These are phyloP conservation scores for Calcarius lapponicus DNA, from an alignment of 2,797 vertebrate genomes.

Conservation along the genomic window DNA sequence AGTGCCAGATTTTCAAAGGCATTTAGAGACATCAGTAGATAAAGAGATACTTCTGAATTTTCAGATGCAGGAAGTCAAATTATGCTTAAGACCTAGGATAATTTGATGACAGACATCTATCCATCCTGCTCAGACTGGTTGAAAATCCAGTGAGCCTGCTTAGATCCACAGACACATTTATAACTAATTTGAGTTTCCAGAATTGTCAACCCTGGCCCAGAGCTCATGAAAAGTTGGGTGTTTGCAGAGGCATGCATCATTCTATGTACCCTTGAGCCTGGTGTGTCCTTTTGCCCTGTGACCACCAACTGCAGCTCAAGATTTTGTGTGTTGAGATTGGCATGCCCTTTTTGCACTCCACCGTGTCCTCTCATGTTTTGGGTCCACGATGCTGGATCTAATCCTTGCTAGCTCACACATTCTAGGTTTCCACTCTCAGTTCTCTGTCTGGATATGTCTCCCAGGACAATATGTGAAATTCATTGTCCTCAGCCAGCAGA, in stretches of 20 bases:
- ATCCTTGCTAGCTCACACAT: background rate
- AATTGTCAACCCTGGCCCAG: fast-evolving
- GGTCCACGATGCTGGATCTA: background rate
- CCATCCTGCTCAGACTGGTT: background rate
- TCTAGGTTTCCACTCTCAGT: background rate
- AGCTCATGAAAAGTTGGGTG: background rate
- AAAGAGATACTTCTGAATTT: background rate
- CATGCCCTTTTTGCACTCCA: background rate
- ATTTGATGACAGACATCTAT: background rate
- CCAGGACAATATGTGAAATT: background rate
- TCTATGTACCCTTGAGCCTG: background rate
- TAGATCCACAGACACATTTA: background rate
- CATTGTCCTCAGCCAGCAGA: background rate
- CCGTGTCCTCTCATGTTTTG: background rate
- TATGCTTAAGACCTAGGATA: background rate
- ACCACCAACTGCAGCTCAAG: background rate
- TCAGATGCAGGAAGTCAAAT: background rate
- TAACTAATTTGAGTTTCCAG: background rate
- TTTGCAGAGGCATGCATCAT: background rate
- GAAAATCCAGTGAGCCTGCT: background rate
- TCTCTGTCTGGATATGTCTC: background rate
- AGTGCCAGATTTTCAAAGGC: background rate
- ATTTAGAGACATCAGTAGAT: background rate
- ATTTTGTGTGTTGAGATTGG: fast-evolving
- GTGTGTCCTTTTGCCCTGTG: background rate